A percentile compares a stretch with the other conserved stretches of the same genome.
phyloP scores from a whole-genome alignment of 2,113 vertebrate species.

The Limnothrissa miodon region DNA sequence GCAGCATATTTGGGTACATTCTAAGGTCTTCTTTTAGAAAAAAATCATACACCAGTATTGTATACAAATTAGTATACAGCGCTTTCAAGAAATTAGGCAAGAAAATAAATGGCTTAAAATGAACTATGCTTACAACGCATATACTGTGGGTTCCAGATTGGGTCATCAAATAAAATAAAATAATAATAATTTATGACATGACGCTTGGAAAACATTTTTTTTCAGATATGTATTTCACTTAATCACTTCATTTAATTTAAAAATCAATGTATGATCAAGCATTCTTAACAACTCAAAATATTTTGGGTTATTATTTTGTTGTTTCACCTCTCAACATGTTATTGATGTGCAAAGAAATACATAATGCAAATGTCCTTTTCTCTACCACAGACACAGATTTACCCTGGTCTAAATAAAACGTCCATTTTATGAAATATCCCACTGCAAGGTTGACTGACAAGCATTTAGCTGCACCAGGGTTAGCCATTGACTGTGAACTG shows the following conservation, averaged over 20 bases:
- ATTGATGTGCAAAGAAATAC: not conserved
- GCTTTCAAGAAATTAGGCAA: not conserved
- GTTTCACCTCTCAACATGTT: not conserved
- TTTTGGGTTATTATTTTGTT: not conserved
- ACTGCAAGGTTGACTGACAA: not conserved
- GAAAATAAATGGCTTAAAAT: constrained; percentile 2
- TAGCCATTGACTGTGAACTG: not conserved
- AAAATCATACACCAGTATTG: not conserved
- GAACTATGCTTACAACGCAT: not conserved
- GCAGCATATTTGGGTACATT: constrained; percentile 9
- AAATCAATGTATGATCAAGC: not conserved
- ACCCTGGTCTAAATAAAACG: constrained; percentile 31
- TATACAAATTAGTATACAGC: not conserved
- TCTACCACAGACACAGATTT: not conserved
- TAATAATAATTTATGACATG: not conserved
- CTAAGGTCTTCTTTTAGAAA: not conserved
- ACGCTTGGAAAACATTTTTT: not conserved
- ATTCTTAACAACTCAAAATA: not conserved
- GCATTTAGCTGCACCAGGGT: not conserved
- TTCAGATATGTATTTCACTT: not conserved
- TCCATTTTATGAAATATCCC: constrained; percentile 18
- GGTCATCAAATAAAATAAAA: not conserved
- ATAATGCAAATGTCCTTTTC: not conserved
- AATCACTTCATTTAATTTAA: not conserved
- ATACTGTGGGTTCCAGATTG: not conserved